phyloP scores from a whole-genome alignment of 2,888 invertebrate genomes.

The Sympetrum striolatum region DNA sequence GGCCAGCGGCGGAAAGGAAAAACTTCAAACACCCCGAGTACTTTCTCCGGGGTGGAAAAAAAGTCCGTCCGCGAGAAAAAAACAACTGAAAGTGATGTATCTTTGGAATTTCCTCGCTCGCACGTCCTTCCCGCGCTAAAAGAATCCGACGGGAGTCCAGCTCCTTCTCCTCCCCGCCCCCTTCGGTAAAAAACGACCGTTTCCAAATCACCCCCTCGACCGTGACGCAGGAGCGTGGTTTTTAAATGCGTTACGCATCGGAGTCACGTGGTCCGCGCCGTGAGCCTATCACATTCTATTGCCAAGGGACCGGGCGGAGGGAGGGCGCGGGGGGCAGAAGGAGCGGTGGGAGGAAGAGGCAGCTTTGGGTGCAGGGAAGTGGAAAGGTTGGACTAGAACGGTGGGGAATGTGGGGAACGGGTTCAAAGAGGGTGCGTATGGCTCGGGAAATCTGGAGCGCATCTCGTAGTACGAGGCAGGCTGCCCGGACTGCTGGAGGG shows the following conservation, averaged over 20 bases:
- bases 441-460: background rate
- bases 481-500: background rate
- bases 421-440: background rate
- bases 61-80: too few species aligned
- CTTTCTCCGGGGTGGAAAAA: too few species aligned
- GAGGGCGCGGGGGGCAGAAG: background rate
- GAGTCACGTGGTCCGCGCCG: background rate
- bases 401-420: background rate
- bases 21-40: too few species aligned
- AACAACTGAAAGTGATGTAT: too few species aligned
- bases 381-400: background rate
- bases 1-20: too few species aligned
- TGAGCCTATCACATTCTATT: background rate
- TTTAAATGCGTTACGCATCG: background rate
- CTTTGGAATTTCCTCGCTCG: too few species aligned
- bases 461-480: background rate
- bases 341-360: background rate
- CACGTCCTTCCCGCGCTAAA: too few species aligned
- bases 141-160: too few species aligned
- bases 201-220: too few species aligned
- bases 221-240: background rate
- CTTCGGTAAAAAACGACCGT: too few species aligned
- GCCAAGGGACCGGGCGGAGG: background rate
- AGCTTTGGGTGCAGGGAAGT: background rate
- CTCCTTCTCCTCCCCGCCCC: too few species aligned